Percentiles rank a stretch among this genome's conserved stretches.
Conservation (phyloP, 2,113 vertebrate genomes). For the Indri indri region DNA sequence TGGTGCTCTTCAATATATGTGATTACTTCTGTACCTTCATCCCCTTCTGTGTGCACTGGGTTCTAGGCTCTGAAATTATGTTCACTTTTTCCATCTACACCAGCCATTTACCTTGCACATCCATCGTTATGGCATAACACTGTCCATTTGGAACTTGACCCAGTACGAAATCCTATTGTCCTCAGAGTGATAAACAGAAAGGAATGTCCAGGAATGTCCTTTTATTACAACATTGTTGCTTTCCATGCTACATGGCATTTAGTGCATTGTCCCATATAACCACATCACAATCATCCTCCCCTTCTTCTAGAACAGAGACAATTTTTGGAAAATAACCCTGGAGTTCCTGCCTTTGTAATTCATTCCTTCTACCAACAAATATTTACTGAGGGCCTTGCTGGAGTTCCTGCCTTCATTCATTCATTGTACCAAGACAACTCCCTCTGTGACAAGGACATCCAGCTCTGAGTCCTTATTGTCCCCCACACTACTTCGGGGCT, state of each 20-base stretch:
- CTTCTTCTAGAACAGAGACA: not conserved
- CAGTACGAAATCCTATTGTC: not conserved
- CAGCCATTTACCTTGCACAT: not conserved
- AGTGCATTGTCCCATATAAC: not conserved
- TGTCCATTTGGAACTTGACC: not conserved
- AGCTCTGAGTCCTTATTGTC: not conserved
- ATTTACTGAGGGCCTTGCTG: not conserved
- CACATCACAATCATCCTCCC: not conserved
- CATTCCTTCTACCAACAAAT: not conserved
- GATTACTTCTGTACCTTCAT: not conserved
- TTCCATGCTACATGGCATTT: not conserved
- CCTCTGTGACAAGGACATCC: not conserved
- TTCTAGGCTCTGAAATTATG: not conserved
- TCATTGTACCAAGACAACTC: not conserved
- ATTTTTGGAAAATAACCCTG: not conserved
- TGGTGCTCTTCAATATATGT: not conserved
- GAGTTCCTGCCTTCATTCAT: not conserved
- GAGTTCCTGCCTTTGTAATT: not conserved
- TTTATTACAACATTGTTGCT: not conserved
- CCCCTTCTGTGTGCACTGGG: not conserved
- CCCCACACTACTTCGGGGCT: not conserved
- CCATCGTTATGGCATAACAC: not conserved
- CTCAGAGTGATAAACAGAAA: not conserved
- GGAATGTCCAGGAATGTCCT: not conserved
- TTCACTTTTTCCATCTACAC: not conserved